These are phyloP conservation scores for Labeo calbasu DNA, from an alignment of 2,797 vertebrate genomes.

Conservation along the genomic window DNA sequence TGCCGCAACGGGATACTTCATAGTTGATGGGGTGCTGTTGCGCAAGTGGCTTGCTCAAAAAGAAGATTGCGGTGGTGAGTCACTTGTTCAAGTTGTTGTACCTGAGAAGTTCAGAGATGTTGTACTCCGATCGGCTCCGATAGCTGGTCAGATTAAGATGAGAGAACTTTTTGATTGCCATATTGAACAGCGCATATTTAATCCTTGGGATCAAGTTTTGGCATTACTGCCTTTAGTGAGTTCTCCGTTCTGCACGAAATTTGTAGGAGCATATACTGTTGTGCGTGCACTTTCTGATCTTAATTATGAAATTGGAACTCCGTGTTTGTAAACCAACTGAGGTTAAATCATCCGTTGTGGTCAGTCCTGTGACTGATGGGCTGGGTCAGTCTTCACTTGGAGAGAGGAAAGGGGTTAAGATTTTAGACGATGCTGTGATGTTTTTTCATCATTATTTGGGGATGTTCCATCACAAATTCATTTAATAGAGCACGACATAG, in stretches of 20 bases:
- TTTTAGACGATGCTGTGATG: background rate
- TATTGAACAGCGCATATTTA: background rate
- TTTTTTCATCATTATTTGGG: too few relatives aligned
- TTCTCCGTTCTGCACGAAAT: background rate
- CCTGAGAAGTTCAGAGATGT: background rate
- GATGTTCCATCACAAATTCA: too few relatives aligned
- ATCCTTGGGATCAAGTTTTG: background rate
- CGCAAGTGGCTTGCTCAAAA: background rate
- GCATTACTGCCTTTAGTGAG: background rate
- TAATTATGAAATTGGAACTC: background rate
- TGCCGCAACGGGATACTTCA: background rate
- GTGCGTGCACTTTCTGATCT: background rate
- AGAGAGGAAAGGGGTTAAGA: background rate
- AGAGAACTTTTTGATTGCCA: background rate
- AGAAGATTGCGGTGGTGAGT: background rate
- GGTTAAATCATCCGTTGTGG: background rate
- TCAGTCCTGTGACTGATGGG: background rate
- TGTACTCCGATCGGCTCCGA: background rate
- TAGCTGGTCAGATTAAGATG: background rate
- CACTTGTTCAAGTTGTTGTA: background rate
- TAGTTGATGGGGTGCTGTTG: background rate
- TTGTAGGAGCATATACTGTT: background rate
- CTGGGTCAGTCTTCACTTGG: background rate
- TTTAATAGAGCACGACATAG: too few relatives aligned
- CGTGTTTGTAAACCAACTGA: background rate